A percentile compares a stretch with the other conserved stretches of the same genome.
Evolutionary conservation across 2,113 vertebrate genomes (phyloP).

Genomic region (Parus major): DNA sequence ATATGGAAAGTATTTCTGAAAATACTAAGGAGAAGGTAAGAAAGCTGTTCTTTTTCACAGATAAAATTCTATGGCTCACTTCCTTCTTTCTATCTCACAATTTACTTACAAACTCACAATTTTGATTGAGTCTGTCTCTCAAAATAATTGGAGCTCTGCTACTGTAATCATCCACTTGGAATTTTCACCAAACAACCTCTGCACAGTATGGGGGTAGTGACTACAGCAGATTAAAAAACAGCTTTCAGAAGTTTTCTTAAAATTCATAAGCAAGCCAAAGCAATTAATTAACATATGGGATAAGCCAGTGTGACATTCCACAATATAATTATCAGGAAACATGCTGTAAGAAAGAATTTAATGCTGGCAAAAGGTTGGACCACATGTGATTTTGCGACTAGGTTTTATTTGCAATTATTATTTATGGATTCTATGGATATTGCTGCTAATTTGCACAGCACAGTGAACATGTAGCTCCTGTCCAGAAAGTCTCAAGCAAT

Average conservation of each 20-base stretch:
- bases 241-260: conserved; percentile 26
- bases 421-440: background rate
- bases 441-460: background rate
- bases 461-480: background rate
- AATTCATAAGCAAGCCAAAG: conserved; percentile 25
- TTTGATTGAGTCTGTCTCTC: background rate
- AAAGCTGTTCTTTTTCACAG: background rate
- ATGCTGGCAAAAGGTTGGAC: background rate
- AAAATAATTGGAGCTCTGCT: background rate
- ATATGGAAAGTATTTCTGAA: background rate
- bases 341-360: background rate
- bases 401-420: background rate
- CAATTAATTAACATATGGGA: conserved; percentile 38
- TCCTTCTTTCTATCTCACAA: background rate
- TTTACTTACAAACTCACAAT: background rate
- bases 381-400: background rate
- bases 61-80: background rate
- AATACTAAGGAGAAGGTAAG: background rate
- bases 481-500: background rate
- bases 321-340: conserved; percentile 23
- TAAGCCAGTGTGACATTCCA: background rate
- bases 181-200: background rate
- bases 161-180: background rate
- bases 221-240: conserved; percentile 13
- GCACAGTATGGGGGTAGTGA: background rate